Evolutionary conservation across 2,888 invertebrate genomes (phyloP).

Genomic region (Pycnomerus fuliginosus): DNA sequence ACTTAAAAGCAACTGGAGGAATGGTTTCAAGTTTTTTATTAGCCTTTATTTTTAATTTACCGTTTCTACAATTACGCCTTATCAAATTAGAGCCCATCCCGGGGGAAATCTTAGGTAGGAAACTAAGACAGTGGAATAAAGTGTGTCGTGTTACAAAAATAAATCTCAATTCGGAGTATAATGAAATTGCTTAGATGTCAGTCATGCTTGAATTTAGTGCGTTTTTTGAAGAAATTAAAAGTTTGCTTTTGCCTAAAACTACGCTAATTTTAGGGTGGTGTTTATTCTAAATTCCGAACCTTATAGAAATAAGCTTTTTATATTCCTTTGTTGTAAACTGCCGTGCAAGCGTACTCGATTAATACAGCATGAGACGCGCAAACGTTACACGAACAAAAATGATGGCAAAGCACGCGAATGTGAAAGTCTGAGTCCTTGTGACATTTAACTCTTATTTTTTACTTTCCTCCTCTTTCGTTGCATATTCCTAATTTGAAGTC

Average conservation of each 20-base stretch:
- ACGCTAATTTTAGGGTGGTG: constrained; percentile 6
- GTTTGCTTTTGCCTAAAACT: too few species aligned
- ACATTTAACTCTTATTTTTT: too few species aligned
- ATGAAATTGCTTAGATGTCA: constrained; percentile 24
- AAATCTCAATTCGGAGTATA: constrained; percentile 26
- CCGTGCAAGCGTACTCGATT: constrained; percentile 24
- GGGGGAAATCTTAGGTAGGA: constrained; percentile 26
- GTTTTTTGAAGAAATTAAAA: neutral
- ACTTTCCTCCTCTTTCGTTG: too few species aligned
- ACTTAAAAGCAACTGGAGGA: too few species aligned
- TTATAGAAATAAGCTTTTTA: constrained; percentile 24
- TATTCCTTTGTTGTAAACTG: constrained; percentile 23
- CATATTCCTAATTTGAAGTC: too few species aligned
- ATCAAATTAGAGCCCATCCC: constrained; percentile 26
- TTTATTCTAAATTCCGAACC: constrained; percentile 18
- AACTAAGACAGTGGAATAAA: constrained; percentile 22
- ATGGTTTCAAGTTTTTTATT: constrained; percentile 24
- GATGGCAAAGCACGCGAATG: constrained; percentile 23
- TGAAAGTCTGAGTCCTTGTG: constrained; percentile 9
- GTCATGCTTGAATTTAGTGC: neutral
- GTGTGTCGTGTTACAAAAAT: constrained; percentile 25
- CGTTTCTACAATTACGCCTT: constrained; percentile 27
- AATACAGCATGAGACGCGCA: constrained; percentile 27
- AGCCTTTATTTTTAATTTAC: constrained; percentile 28
- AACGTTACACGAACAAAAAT: constrained; percentile 23